phyloP scores from a whole-genome alignment of 2,113 vertebrate genomes.

The Lycocorax pyrrhopterus region DNA sequence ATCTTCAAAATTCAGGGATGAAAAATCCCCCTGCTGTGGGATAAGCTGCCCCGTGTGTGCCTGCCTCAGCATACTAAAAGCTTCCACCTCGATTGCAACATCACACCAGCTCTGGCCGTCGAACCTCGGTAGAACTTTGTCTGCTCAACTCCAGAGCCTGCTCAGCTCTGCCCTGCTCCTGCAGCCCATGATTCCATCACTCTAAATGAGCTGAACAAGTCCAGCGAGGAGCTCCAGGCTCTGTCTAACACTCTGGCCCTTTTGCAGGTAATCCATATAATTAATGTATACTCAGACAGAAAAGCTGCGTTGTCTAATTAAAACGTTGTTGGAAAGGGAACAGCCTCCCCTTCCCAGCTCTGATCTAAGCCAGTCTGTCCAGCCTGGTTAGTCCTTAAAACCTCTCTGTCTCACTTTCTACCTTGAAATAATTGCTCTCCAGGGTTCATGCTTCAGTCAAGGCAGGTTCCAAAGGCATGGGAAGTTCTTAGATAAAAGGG shows the following conservation, averaged over 20 bases:
- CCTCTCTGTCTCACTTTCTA: not conserved
- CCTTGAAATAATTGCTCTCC: constrained; percentile 1
- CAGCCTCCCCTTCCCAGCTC: constrained; percentile 29
- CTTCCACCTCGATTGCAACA: rapidly evolving
- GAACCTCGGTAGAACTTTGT: rapidly evolving
- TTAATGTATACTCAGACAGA: constrained; percentile 1
- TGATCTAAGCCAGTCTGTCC: constrained; percentile 52
- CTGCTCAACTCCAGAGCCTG: not conserved
- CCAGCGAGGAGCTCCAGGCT: not conserved
- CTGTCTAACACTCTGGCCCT: not conserved
- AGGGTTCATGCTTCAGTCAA: not conserved
- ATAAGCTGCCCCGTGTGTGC: rapidly evolving
- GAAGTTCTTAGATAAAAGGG: not conserved
- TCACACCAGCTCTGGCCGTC: rapidly evolving
- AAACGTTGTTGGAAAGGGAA: not conserved
- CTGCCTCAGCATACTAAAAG: not conserved
- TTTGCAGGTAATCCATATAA: not conserved
- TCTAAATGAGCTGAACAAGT: not conserved
- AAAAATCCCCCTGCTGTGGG: not conserved
- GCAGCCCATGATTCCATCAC: not conserved
- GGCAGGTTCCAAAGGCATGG: not conserved
- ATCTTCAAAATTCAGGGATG: not conserved
- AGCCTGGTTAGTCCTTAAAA: not conserved
- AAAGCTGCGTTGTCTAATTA: constrained; percentile 3
- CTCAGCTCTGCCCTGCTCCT: not conserved